Base-by-base conservation (phyloP, 1,140 invertebrate genomes). In the Scaptomyza montana region DNA sequence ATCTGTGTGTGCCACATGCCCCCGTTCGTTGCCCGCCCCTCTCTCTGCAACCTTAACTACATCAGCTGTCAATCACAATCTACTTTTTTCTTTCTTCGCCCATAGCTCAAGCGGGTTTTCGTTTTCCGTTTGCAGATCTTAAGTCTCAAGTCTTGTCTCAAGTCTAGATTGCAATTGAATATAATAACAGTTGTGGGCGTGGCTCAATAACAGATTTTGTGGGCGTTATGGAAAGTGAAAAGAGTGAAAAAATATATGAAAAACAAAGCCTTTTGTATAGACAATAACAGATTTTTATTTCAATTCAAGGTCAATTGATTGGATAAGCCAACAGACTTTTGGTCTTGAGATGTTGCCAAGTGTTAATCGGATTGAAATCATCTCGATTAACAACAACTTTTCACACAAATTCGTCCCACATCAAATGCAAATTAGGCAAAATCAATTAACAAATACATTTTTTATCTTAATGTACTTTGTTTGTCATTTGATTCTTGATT, bases 161-260 rank as follows among this genome's bases (percentile, higher is more conserved):
- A 43, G 39, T 43, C n/a, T 43, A 63, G 74, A 71, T 85, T 86
- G 64, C 77, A 85, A 74, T 85, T 82, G 79, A 82, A 78, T 67
- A 65, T 64, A 82, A 82, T 70, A 62, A 68, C 53, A 66, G 36
- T 68, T 50, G 74, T 66, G 76, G 54, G 68, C 61, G 71, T 66
- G 68, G 30, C 36, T 19, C 36, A 43, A 51, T 43, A 39, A 49
- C 30, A 47, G 45, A 9, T 0, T 9, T 47, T 49, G 71, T 67
- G 65, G 74, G 54, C 70, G 60, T 49, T 30, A 39, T 55, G 60
- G 61, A 62, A 78, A 78, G 62, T 71, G 68, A 12, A 57, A 60
- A 67, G 33, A 51, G 64, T 68, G 56, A 57, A 25, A 25, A 25
- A 25, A 25, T 25, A 25, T 25, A 25, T 4, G 16, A 25, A 25